Conservation (phyloP, 2,888 invertebrate genomes). For the Scaeva pyrastri region DNA sequence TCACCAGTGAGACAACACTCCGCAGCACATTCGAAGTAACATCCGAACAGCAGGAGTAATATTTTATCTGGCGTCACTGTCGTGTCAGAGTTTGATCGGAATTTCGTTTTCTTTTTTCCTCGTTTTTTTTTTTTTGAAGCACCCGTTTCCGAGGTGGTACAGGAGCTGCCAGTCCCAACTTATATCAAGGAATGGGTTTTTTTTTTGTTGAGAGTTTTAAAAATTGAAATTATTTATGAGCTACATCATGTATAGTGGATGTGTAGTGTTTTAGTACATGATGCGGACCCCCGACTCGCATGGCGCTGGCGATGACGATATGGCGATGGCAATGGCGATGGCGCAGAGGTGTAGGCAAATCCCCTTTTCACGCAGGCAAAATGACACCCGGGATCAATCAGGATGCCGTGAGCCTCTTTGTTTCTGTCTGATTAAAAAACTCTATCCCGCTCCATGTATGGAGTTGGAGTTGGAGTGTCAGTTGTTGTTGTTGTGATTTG, state of each 20-base stretch:
- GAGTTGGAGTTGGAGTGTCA: background rate
- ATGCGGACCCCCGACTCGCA: conserved; percentile 12
- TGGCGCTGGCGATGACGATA: too few relatives aligned
- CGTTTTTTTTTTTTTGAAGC: conserved; percentile 9
- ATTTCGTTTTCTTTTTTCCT: conserved; percentile 47
- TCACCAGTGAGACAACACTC: conserved; percentile 69
- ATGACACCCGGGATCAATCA: conserved; percentile 74
- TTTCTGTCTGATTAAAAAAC: conserved; percentile 74
- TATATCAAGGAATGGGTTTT: conserved; percentile 31
- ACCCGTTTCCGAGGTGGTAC: conserved; percentile 29
- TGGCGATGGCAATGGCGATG: conserved; percentile 9
- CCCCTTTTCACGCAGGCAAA: conserved; percentile 69
- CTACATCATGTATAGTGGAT: conserved; percentile 64
- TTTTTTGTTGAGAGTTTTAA: conserved; percentile 36
- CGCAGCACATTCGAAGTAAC: conserved; percentile 69
- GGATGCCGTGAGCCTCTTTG: conserved; percentile 73
- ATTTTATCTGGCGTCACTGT: conserved; percentile 76
- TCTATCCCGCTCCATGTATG: background rate
- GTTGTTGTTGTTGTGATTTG: conserved; percentile 5
- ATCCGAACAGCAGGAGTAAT: conserved; percentile 73
- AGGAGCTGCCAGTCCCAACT: conserved; percentile 41
- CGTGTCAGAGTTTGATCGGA: conserved; percentile 76
- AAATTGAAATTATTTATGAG: conserved; percentile 76
- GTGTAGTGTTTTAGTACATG: conserved; percentile 33
- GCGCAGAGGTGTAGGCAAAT: conserved; percentile 54